A percentile compares a stretch with the other conserved stretches of the same genome.
phyloP scores from a whole-genome alignment of 2,113 vertebrate genomes.

The Mesoclemmys tuberculata region DNA sequence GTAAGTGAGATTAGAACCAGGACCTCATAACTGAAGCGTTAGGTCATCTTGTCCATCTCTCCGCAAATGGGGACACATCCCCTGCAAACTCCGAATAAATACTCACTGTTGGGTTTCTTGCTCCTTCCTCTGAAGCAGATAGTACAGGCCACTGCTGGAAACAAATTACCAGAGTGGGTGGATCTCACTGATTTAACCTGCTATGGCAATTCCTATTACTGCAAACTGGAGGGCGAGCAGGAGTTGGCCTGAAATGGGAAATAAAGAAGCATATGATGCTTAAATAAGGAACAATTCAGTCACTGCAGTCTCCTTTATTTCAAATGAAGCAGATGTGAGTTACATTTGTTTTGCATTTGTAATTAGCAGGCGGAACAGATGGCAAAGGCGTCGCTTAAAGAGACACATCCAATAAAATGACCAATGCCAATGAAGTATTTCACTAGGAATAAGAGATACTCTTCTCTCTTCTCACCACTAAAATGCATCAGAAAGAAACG shows the following conservation, averaged over 20 bases:
- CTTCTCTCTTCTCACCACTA: slow-evolving; percentile 59
- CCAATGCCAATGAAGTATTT: slow-evolving; percentile 59
- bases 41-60: neutral
- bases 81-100: neutral
- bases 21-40: neutral
- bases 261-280: slow-evolving; percentile 72
- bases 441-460: slow-evolving; percentile 57
- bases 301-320: slow-evolving; percentile 67
- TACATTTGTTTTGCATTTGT: slow-evolving; percentile 74
- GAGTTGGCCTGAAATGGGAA: slow-evolving; percentile 59
- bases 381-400: slow-evolving; percentile 74
- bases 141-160: neutral
- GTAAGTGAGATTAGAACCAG: neutral
- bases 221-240: neutral
- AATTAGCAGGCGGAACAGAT: slow-evolving; percentile 76
- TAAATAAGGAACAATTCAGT: slow-evolving; percentile 71
- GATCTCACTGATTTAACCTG: neutral
- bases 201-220: neutral
- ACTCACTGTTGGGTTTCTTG: rapidly evolving
- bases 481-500: slow-evolving; percentile 33
- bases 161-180: neutral
- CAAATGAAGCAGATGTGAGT: slow-evolving; percentile 75
- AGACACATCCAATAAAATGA: slow-evolving; percentile 67
- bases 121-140: neutral
- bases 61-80: rapidly evolving